phyloP scores from a whole-genome alignment of 2,113 vertebrate species.

The Gavia stellata region DNA sequence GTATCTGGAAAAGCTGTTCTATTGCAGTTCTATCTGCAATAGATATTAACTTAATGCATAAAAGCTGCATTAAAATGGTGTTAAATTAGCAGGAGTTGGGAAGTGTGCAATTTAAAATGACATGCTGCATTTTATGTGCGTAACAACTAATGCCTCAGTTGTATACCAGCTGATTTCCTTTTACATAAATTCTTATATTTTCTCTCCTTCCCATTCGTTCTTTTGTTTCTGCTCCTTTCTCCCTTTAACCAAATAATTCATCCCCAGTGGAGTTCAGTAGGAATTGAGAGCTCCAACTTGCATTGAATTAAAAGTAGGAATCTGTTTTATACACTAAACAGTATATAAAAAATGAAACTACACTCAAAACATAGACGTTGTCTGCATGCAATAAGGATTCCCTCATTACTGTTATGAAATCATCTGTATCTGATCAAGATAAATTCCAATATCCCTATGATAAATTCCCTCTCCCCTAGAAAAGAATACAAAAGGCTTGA shows the following conservation, averaged over 20 bases:
- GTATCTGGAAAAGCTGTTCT: not conserved
- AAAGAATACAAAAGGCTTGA: slow-evolving; percentile 54
- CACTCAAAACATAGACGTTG: slow-evolving; percentile 9
- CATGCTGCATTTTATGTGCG: not conserved
- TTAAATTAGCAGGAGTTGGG: not conserved
- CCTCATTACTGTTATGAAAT: slow-evolving; percentile 43
- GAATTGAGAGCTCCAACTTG: not conserved
- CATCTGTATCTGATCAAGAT: slow-evolving; percentile 41
- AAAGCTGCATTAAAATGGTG: not conserved
- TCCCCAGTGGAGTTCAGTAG: not conserved
- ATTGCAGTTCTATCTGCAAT: not conserved
- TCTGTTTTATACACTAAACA: not conserved
- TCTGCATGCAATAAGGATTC: slow-evolving; percentile 1
- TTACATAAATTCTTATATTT: not conserved
- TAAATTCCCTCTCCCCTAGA: slow-evolving; percentile 27
- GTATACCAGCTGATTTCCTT: not conserved
- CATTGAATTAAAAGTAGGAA: slow-evolving; percentile 20
- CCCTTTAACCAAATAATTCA: not conserved
- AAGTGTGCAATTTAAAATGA: not conserved
- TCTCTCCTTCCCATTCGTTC: not conserved
- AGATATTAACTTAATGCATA: not conserved
- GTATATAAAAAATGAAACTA: slow-evolving; percentile 1
- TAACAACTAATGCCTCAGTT: not conserved
- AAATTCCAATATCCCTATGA: slow-evolving; percentile 48
- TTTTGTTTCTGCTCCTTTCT: slow-evolving; percentile 6